A percentile compares a stretch with the other conserved stretches of the same genome.
Conservation (phyloP, 2,888 invertebrate genomes). For the Catocala nupta region DNA sequence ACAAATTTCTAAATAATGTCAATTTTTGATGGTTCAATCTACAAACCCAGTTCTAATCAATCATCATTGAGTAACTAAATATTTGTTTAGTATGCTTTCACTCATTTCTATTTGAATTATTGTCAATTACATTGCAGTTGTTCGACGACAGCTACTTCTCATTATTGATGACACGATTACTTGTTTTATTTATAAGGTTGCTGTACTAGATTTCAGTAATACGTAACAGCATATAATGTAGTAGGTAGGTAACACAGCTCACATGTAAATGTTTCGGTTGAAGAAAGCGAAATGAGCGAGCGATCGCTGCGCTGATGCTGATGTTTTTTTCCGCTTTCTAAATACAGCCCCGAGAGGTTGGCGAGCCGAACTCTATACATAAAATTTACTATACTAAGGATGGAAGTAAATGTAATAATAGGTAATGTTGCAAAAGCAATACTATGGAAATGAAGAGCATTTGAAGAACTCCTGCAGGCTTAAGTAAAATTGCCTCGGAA, state of each 20-base stretch:
- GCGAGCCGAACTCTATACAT: constrained; percentile 34
- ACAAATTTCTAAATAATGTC: constrained; percentile 21
- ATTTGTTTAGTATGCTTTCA: constrained; percentile 37
- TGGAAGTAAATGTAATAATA: constrained; percentile 9
- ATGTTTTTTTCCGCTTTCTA: constrained; percentile 82
- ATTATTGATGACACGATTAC: neutral
- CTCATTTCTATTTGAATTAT: constrained; percentile 18
- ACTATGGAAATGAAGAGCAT: no score
- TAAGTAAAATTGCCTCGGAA: neutral
- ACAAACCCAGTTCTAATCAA: constrained; percentile 28
- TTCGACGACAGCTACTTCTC: neutral
- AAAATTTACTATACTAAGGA: constrained; percentile 24
- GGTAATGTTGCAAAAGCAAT: neutral
- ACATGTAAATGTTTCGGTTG: constrained; percentile 71
- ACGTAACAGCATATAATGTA: constrained; percentile 42
- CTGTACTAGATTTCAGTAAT: constrained; percentile 23
- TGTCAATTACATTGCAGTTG: constrained; percentile 4
- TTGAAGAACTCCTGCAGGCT: no score
- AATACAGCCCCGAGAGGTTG: constrained; percentile 63
- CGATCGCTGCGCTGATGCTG: constrained; percentile 69
- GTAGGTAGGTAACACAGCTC: constrained; percentile 56
- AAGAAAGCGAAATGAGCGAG: constrained; percentile 78
- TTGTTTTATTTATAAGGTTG: neutral
- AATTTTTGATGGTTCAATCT: constrained; percentile 19
- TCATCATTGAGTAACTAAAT: constrained; percentile 16